Conservation (phyloP, 2,888 invertebrate genomes). For the Agonopterix arenella region DNA sequence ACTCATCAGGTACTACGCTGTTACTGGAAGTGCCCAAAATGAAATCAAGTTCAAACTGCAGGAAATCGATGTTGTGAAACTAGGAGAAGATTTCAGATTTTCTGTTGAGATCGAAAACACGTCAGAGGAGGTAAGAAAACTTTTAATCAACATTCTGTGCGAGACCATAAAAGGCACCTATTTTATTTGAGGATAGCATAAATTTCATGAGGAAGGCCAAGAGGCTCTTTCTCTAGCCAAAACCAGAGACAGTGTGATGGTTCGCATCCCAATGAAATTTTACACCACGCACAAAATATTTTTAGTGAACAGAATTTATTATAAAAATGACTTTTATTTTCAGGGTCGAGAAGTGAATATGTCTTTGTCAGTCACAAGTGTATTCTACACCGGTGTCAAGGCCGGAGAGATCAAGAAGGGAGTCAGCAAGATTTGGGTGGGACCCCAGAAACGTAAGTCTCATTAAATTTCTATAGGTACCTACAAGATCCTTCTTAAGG, state of each 20-base stretch:
- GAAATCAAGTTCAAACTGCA: slow-evolving; percentile 80
- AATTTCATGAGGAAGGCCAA: no score
- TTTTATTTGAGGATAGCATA: no score
- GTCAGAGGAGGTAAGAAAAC: slow-evolving; percentile 53
- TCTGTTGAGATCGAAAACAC: slow-evolving; percentile 81
- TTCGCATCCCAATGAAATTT: no score
- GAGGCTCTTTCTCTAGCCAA: no score
- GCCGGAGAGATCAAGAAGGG: slow-evolving; percentile 83
- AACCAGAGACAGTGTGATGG: no score
- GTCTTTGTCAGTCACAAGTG: slow-evolving; percentile 80
- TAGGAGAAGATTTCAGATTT: slow-evolving; percentile 82
- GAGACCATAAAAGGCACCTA: no score
- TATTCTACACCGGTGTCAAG: slow-evolving; percentile 87
- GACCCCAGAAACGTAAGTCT: slow-evolving; percentile 78
- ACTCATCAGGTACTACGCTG: slow-evolving; percentile 71
- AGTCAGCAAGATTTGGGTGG: slow-evolving; percentile 79
- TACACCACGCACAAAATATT: no score
- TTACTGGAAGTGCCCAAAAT: slow-evolving; percentile 74
- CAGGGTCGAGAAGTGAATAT: slow-evolving; percentile 80
- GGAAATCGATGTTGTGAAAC: slow-evolving; percentile 81
- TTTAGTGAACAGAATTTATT: neutral
- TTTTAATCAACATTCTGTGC: no score
- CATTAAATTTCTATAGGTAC: neutral
- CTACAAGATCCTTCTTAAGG: no score
- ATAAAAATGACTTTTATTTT: neutral